phyloP scores from a whole-genome alignment of 2,113 vertebrate genomes.

The Choloepus hoffmanni region DNA sequence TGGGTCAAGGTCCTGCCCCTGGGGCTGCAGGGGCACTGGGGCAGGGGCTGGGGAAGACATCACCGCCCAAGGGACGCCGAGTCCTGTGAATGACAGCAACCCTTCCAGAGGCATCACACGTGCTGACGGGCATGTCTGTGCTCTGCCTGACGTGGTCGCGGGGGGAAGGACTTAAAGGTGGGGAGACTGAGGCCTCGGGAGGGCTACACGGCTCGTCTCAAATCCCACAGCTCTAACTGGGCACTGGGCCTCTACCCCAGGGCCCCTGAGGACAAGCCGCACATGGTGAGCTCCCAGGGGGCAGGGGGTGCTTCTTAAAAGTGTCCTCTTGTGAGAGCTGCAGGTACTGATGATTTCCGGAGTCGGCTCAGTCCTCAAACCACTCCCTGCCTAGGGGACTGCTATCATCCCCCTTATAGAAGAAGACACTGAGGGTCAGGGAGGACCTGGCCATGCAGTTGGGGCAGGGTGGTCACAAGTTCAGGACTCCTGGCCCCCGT shows the following conservation, averaged over 20 bases:
- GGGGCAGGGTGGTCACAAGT: background rate
- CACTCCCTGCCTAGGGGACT: no score
- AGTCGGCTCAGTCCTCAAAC: background rate
- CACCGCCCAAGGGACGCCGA: rapidly evolving
- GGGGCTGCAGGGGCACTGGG: background rate
- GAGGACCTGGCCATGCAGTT: background rate
- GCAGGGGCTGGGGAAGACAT: background rate
- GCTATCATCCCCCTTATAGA: background rate
- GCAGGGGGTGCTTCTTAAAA: background rate
- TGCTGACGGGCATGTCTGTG: background rate
- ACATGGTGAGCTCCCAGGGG: background rate
- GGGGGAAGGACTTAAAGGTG: rapidly evolving
- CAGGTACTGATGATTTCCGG: rapidly evolving
- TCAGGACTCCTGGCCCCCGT: background rate
- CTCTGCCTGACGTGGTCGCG: background rate
- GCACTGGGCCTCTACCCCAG: background rate
- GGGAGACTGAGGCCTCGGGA: background rate
- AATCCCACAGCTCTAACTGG: background rate
- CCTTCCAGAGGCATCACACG: background rate
- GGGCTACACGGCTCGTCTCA: no score
- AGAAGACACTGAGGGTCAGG: background rate
- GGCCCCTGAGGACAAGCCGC: background rate
- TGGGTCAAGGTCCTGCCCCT: no score
- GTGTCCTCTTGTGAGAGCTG: background rate
- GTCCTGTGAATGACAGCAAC: no score